Percentiles rank a stretch among this genome's conserved stretches.
Evolutionary conservation across 2,888 invertebrate species (phyloP).

Genomic region (Ochlodes sylvanus): DNA sequence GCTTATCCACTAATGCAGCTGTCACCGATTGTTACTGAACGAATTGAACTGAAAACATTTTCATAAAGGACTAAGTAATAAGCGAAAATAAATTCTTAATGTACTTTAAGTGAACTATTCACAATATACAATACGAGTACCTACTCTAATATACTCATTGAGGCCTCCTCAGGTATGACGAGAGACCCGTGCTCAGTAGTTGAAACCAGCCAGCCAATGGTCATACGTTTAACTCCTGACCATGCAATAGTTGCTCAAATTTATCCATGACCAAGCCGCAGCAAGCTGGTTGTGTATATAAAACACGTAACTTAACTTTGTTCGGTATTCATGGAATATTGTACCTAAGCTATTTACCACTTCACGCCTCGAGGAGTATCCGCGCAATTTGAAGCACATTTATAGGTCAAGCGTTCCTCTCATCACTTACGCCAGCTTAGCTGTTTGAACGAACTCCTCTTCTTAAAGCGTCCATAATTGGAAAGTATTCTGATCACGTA

Average conservation of each 20-base stretch:
- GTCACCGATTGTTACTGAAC: constrained; percentile 64
- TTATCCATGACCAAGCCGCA: too few species aligned
- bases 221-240: too few species aligned
- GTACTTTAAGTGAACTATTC: too few species aligned
- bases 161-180: too few species aligned
- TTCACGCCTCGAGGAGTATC: constrained; percentile 10
- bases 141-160: too few species aligned
- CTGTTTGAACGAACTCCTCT: constrained; percentile 49
- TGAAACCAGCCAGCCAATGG: too few species aligned
- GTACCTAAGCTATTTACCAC: constrained; percentile 16
- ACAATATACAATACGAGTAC: too few species aligned
- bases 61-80: constrained; percentile 51
- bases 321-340: not conserved
- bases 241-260: too few species aligned
- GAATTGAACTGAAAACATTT: constrained; percentile 68
- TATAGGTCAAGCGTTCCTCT: constrained; percentile 34
- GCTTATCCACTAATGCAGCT: constrained; percentile 61
- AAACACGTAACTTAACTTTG: not conserved
- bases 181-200: too few species aligned
- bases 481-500: constrained; percentile 74
- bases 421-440: constrained; percentile 41
- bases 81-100: constrained; percentile 27
- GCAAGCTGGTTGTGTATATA: too few species aligned
- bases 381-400: constrained; percentile 27
- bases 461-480: constrained; percentile 64